phyloP scores from a whole-genome alignment of 2,888 invertebrate genomes.

The Yponomeuta malinellus region DNA sequence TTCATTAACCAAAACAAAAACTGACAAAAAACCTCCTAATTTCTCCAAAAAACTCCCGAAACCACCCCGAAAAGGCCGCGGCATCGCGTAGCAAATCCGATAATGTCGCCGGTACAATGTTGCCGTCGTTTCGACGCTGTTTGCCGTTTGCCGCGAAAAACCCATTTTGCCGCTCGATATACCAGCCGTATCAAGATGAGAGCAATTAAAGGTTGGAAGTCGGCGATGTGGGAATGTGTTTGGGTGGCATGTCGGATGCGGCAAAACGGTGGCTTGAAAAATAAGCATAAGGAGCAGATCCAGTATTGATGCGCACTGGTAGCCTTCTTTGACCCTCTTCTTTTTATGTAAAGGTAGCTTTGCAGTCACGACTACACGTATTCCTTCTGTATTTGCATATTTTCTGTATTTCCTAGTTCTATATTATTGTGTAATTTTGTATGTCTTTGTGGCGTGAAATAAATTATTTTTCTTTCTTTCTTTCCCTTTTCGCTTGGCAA shows the following conservation, averaged over 20 bases:
- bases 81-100: constrained; percentile 54
- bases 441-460: too few relatives aligned
- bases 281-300: too few relatives aligned
- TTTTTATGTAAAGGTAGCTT: too few relatives aligned
- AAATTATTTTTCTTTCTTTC: too few relatives aligned
- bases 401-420: too few relatives aligned
- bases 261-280: constrained; percentile 21
- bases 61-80: not conserved
- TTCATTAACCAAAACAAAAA: not conserved
- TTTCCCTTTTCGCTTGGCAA: too few relatives aligned
- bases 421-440: too few relatives aligned
- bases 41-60: not conserved
- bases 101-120: constrained; percentile 66
- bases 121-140: constrained; percentile 38
- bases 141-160: constrained; percentile 61
- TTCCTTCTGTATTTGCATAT: too few relatives aligned
- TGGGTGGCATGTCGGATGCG: constrained; percentile 24
- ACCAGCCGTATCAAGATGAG: constrained; percentile 74
- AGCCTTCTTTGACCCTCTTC: too few relatives aligned
- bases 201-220: constrained; percentile 70
- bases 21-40: not conserved
- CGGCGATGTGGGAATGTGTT: constrained; percentile 6
- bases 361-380: too few relatives aligned
- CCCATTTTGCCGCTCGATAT: constrained; percentile 75
- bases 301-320: too few relatives aligned